Percentiles rank a stretch among this genome's conserved stretches.
These are phyloP conservation scores for Brenthis hecate DNA, from an alignment of 2,888 invertebrate genomes.

Conservation along the genomic window DNA sequence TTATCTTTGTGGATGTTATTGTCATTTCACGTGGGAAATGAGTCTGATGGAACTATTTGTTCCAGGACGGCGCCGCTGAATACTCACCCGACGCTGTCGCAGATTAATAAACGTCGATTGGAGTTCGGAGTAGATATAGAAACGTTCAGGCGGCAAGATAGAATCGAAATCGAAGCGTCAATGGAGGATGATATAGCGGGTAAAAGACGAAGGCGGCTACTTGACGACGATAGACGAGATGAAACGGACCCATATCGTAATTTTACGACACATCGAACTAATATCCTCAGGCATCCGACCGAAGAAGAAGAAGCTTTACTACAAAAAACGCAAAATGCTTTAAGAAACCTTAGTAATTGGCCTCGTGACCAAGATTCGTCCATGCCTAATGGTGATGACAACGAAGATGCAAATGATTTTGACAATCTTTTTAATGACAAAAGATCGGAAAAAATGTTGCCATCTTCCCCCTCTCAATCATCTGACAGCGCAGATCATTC, in stretches of 20 bases:
- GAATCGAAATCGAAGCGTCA: constrained; percentile 56
- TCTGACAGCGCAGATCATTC: constrained; percentile 84
- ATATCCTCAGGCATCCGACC: constrained; percentile 61
- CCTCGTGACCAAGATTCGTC: constrained; percentile 84
- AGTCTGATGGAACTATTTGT: constrained; percentile 41
- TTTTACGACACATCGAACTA: constrained; percentile 63
- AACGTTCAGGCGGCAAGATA: constrained; percentile 64
- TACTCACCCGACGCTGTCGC: constrained; percentile 83
- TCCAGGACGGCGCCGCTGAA: constrained; percentile 79
- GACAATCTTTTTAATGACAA: constrained; percentile 93
- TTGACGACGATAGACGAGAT: constrained; percentile 70
- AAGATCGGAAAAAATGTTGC: constrained; percentile 85
- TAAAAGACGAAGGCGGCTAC: constrained; percentile 74
- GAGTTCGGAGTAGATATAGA: constrained; percentile 83
- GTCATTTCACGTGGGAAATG: constrained; percentile 40
- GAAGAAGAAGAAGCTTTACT: constrained; percentile 92
- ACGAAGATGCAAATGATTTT: constrained; percentile 90
- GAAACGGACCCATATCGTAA: constrained; percentile 56
- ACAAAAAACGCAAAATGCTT: constrained; percentile 92
- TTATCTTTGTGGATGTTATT: constrained; percentile 51
- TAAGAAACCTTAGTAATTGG: constrained; percentile 94
- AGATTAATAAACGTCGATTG: constrained; percentile 87
- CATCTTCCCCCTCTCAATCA: constrained; percentile 85
- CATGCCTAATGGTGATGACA: constrained; percentile 84
- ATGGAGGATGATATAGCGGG: constrained; percentile 62